Conservation (phyloP, 2,888 invertebrate species). For the Chesias legatella region DNA sequence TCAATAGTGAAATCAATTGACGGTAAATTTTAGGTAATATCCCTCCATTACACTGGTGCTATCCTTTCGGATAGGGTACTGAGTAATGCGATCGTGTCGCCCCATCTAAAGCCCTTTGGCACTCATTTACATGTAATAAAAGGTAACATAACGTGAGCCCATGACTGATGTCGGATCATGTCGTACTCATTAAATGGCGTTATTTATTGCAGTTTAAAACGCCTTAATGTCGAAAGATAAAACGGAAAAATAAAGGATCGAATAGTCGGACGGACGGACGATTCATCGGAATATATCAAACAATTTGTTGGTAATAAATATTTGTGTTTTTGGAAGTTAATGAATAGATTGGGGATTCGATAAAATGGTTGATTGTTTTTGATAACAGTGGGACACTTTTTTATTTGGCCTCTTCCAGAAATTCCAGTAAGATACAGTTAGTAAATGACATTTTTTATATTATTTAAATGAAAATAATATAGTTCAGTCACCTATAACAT, state of each 20-base stretch:
- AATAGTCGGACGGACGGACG: conserved; percentile 7
- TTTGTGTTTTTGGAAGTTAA: conserved; percentile 14
- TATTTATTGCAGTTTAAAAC: conserved; percentile 78
- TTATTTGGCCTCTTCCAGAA: too few relatives aligned
- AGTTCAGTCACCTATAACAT: too few relatives aligned
- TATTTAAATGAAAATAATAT: too few relatives aligned
- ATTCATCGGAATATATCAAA: conserved; percentile 20
- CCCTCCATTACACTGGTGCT: too few relatives aligned
- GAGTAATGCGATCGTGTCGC: conserved; percentile 10
- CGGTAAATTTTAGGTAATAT: too few relatives aligned
- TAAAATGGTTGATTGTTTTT: neutral
- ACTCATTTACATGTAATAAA: conserved; percentile 76
- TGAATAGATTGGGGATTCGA: conserved; percentile 15
- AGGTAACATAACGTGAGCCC: conserved; percentile 59
- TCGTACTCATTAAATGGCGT: conserved; percentile 63
- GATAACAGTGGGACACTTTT: too few relatives aligned
- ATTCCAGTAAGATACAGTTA: too few relatives aligned
- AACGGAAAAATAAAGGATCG: neutral
- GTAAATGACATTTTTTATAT: too few relatives aligned
- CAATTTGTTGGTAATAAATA: conserved; percentile 24
- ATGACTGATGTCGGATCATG: conserved; percentile 67
- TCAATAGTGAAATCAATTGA: too few relatives aligned
- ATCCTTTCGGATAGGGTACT: too few relatives aligned
- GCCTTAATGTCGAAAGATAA: conserved; percentile 60
- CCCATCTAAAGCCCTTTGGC: conserved; percentile 19